Evolutionary conservation across 2,888 invertebrate genomes (phyloP).

Genomic region (Ptychoptera contaminata): DNA sequence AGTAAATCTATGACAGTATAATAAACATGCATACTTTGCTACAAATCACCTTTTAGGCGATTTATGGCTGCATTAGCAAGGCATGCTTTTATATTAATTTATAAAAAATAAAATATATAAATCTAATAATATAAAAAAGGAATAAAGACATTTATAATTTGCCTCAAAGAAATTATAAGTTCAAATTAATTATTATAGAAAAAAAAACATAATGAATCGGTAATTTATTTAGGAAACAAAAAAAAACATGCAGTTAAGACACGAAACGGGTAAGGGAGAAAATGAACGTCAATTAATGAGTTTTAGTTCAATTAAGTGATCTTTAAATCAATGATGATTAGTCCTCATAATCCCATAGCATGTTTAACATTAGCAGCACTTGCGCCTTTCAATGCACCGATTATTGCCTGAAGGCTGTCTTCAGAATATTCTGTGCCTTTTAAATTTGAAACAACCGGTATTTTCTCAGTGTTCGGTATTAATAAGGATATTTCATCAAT

Average conservation of each 20-base stretch:
- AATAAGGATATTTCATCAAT: slow-evolving; percentile 25
- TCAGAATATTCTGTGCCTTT: slow-evolving; percentile 25
- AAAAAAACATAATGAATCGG: too few relatives aligned
- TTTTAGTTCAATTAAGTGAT: background rate
- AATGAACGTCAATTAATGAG: too few relatives aligned
- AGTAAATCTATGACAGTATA: too few relatives aligned
- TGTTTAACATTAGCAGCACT: slow-evolving; percentile 29
- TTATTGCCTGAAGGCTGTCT: slow-evolving; percentile 25
- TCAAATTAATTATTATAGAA: too few relatives aligned
- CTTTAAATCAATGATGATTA: background rate
- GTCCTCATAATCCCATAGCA: slow-evolving; percentile 26
- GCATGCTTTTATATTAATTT: background rate
- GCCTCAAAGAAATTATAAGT: too few relatives aligned
- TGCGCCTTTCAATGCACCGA: slow-evolving; percentile 27
- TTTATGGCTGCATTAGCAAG: too few relatives aligned
- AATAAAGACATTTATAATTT: too few relatives aligned
- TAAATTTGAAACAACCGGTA: slow-evolving; percentile 27
- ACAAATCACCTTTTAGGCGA: too few relatives aligned
- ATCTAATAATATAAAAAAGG: background rate
- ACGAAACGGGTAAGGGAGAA: too few relatives aligned
- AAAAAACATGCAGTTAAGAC: too few relatives aligned
- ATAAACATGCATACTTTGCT: too few relatives aligned
- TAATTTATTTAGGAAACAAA: too few relatives aligned
- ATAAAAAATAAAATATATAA: background rate
- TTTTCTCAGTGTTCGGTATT: slow-evolving; percentile 23